These are phyloP conservation scores for Mylabris phalerata DNA, from an alignment of 1,140 invertebrate species.

Conservation along the genomic window DNA sequence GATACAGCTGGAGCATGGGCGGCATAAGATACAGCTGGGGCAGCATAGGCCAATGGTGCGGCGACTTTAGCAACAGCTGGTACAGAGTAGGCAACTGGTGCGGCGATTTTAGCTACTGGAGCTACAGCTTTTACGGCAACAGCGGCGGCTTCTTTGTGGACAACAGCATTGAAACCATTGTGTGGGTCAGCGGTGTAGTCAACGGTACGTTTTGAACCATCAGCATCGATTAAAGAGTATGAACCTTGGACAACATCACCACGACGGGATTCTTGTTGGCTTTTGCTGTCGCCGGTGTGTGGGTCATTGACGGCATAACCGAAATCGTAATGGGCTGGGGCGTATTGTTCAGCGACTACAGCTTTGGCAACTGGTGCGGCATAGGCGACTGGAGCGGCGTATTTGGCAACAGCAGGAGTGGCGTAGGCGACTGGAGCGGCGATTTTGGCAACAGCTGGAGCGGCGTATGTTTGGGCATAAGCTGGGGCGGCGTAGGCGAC, in stretches of 20 bases:
- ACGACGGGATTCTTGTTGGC: constrained; percentile 28
- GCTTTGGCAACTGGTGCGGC: constrained; percentile 36
- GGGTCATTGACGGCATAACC: constrained; percentile 41
- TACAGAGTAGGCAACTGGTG: constrained; percentile 14
- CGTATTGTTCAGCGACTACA: constrained; percentile 34
- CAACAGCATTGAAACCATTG: constrained; percentile 45
- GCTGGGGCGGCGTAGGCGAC: constrained; percentile 2
- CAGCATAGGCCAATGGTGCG: constrained; percentile 14
- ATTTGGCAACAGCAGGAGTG: constrained; percentile 6
- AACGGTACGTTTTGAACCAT: constrained; percentile 47
- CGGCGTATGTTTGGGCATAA: neutral
- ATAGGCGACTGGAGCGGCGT: constrained; percentile 19
- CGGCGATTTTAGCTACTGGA: constrained; percentile 33
- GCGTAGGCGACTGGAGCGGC: constrained; percentile 2
- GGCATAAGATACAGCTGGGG: constrained; percentile 1
- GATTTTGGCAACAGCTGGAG: constrained; percentile 2
- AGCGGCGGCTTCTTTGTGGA: constrained; percentile 39
- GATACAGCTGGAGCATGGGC: constrained; percentile 32
- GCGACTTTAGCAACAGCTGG: constrained; percentile 14
- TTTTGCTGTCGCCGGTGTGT: constrained; percentile 42
- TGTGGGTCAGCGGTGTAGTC: constrained; percentile 48
- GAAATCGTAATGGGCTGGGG: constrained; percentile 29
- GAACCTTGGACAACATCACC: constrained; percentile 31
- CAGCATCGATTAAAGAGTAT: constrained; percentile 45
- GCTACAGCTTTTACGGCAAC: constrained; percentile 25